Base-by-base conservation (phyloP, 1,140 invertebrate species). In the Calosoma granatense region DNA sequence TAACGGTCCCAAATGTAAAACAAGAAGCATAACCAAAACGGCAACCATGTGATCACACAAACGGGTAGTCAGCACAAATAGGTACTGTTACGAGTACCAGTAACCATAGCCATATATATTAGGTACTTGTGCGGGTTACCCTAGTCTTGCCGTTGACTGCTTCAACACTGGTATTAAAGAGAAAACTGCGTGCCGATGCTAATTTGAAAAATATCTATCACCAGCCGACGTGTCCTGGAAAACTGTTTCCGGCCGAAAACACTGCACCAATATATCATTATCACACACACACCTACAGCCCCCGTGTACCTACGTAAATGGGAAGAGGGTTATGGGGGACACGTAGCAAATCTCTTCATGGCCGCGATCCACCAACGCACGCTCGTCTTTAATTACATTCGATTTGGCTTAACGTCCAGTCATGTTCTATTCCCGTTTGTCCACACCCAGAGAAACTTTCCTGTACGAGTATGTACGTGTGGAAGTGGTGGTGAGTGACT, bases 1-100 rank as follows among this genome's bases (percentile, higher is more conserved):
- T 47, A 47, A 17, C 41, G 41, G 41, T 47, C 41, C 41, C 41
- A 47, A 47, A 47, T 47, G 41, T 47, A 47, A 47, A 47, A 17
- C 41, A 47, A 47, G 41, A 6, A 47, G 41, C 41, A 17, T 6
- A 47, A 47, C 41, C 41, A 36, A 36, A 36, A n/a, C 26, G 26
- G 26, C 26, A 36, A 36, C 6, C 26, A 36, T 36, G 26, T n/a
- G n/a, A n/a, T n/a, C 26, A 36, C n/a, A n/a, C 26, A 36, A 6
- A 9, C 6, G 26, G 26, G 26, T 36, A n/a, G 26, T n/a, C n/a
- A n/a, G n/a, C n/a, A n/a, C n/a, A n/a, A n/a, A n/a, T n/a, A n/a
- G n/a, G n/a, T n/a, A n/a, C n/a, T n/a, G n/a, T n/a, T n/a, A n/a
- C n/a, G n/a, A n/a, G n/a, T n/a, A n/a, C n/a, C n/a, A n/a, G n/a